Evolutionary conservation across 2,797 vertebrate genomes (phyloP), one percentile per base, ranked within the genome.

Genomic region (Geotrypetes seraphini): DNA sequence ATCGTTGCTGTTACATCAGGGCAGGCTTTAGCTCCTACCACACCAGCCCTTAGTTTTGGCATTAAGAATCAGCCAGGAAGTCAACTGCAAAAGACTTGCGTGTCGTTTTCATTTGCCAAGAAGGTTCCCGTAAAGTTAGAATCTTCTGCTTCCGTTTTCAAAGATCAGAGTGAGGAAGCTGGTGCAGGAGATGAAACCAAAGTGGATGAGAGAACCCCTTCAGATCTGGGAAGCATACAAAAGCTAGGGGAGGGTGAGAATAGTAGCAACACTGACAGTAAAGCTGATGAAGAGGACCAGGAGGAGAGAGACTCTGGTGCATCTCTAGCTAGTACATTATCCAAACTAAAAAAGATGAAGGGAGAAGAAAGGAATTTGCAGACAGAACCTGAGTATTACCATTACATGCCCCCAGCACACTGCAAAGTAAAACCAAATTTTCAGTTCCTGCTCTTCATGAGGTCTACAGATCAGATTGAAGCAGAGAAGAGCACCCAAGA

Each of bases 371-470:
- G 90, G 38, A 71, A 79, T 12, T 50, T 63, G 2, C 81, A 86
- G 2, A 73, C 83, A 29, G 96, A 97, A 50, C 92, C 92, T 2
- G 77, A 98, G 34, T 99, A 99, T 74, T 99, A 99, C 57, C 94
- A 99, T 73, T 99, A 99, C 21, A 71, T 93, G 38, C 95, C 95
- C 15, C 96, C 96, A 4, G 89, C 91, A 30, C 95, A 99, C 51
- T 99, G 96, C 60, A 86, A 92, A 40, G 95, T 98, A 3, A 98
- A 99, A 33, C 96, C 96, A 6, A 88, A 92, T 50, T 97, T 99
- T 40, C 94, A 96, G 60, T 99, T 99, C 59, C 69, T 99, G 39
- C 83, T 99, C 7, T 99, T 99, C 46, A 98, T 97, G 94, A 93
- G 91, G 71, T 89, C 96, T 18, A 86, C 87, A 0, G 95, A 99